A percentile compares a stretch with the other conserved stretches of the same genome.
Evolutionary conservation across 2,113 vertebrate genomes (phyloP).

Genomic region (Ascaphus truei): DNA sequence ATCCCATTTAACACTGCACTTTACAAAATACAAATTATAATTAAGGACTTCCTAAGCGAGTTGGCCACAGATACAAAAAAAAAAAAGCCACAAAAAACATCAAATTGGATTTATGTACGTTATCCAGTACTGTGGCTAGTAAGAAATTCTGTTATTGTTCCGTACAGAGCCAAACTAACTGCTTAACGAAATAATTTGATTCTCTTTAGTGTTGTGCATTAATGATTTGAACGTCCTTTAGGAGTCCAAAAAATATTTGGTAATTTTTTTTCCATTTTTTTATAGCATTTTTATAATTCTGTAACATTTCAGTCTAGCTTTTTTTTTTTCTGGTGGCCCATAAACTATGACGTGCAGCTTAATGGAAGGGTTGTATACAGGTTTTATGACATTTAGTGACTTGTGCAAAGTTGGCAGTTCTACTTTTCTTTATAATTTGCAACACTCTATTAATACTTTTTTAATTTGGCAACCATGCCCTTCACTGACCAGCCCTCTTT

Average conservation of each 20-base stretch:
- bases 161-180: background rate
- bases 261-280: no score
- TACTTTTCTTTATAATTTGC: constrained; percentile 37
- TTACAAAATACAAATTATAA: background rate
- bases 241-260: background rate
- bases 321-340: constrained; percentile 51
- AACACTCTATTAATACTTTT: constrained; percentile 68
- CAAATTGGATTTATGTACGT: background rate
- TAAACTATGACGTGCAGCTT: constrained; percentile 58
- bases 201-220: background rate
- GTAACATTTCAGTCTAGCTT: background rate
- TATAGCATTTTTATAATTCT: constrained; percentile 3
- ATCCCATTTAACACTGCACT: background rate
- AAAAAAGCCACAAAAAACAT: background rate
- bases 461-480: constrained; percentile 66
- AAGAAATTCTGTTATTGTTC: no score
- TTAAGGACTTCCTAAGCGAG: background rate
- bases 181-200: background rate
- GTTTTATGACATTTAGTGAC: constrained; percentile 27
- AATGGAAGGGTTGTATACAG: constrained; percentile 41
- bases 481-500: constrained; percentile 70
- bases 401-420: constrained; percentile 80
- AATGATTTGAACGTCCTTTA: background rate
- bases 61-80: background rate
- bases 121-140: background rate